phyloP scores from a whole-genome alignment of 2,113 vertebrate species.

The Otolemur garnettii region DNA sequence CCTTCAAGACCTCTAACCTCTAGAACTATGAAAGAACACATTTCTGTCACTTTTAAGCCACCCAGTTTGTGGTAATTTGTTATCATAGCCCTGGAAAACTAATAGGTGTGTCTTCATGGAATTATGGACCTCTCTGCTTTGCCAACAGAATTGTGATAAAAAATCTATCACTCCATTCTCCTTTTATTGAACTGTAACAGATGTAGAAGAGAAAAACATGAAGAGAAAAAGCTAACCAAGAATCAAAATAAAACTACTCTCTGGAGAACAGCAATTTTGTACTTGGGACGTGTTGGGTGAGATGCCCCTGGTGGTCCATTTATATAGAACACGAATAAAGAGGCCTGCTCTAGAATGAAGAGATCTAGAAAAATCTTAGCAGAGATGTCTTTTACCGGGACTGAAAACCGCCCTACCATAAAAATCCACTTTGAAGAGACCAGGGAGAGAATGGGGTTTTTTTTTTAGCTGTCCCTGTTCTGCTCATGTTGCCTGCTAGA shows the following conservation, averaged over 20 bases:
- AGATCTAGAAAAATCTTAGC: constrained; percentile 36
- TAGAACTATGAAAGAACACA: background rate
- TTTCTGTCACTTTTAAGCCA: constrained; percentile 30
- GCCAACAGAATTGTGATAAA: constrained; percentile 76
- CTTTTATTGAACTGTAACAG: constrained; percentile 79
- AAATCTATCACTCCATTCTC: constrained; percentile 75
- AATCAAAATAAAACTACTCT: constrained; percentile 59
- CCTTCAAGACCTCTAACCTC: background rate
- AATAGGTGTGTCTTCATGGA: background rate
- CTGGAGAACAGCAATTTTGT: background rate
- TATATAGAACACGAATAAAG: background rate
- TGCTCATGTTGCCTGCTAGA: background rate
- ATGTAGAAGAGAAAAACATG: constrained; percentile 57
- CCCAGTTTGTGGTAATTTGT: background rate
- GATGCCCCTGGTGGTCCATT: constrained; percentile 54
- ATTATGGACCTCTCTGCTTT: background rate
- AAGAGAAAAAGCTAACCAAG: background rate
- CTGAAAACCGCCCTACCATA: background rate
- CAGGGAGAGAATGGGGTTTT: background rate
- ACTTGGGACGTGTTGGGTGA: constrained; percentile 47
- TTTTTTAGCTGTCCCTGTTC: background rate
- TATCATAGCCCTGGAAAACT: background rate
- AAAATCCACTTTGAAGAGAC: constrained; percentile 59
- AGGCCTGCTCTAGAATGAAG: constrained; percentile 68
- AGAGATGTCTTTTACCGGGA: constrained; percentile 64